These are phyloP conservation scores for Liolophura sinensis DNA, from an alignment of 1,140 invertebrate species.

Conservation along the genomic window DNA sequence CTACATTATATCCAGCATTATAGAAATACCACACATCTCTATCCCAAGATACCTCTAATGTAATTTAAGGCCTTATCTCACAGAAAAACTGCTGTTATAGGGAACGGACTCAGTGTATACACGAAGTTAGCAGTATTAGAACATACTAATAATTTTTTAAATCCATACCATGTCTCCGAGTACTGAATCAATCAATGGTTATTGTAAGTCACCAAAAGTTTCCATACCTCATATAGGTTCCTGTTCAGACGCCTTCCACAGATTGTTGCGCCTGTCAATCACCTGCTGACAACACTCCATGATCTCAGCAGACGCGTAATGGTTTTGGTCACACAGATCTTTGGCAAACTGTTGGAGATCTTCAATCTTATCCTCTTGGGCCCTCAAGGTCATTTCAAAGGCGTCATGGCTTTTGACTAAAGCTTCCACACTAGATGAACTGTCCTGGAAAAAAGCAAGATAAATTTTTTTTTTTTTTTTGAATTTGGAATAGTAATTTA, in stretches of 20 bases:
- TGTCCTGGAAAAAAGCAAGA: constrained; percentile 63
- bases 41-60: no score
- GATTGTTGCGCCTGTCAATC: constrained; percentile 78
- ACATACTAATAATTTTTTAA: no score
- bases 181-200: neutral
- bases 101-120: no score
- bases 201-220: neutral
- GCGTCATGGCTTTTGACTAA: constrained; percentile 98
- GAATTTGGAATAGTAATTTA: no score
- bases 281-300: constrained; percentile 80
- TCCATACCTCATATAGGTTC: constrained; percentile 90
- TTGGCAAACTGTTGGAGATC: constrained; percentile 90
- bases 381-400: constrained; percentile 95
- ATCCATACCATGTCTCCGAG: no score
- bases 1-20: no score
- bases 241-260: constrained; percentile 84
- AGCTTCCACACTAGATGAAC: constrained; percentile 94
- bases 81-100: no score
- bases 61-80: no score
- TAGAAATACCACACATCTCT: no score
- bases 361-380: constrained; percentile 96
- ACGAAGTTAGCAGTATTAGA: no score
- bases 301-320: constrained; percentile 97
- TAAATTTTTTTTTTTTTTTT: no score
- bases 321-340: constrained; percentile 87